phyloP scores from a whole-genome alignment of 2,797 vertebrate genomes.

The Margarornis squamiger region DNA sequence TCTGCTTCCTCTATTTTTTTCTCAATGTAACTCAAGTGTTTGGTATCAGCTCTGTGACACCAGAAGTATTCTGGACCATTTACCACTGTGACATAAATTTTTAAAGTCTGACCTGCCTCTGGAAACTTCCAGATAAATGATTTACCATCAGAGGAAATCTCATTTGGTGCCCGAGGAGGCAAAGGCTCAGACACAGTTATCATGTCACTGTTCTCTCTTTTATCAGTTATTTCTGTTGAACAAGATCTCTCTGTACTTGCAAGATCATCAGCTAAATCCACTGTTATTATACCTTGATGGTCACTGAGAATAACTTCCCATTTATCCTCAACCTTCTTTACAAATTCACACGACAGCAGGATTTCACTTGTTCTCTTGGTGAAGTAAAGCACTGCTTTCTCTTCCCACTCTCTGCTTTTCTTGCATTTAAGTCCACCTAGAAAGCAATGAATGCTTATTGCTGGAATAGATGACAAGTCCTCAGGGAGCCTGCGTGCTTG shows the following conservation, averaged over 20 bases:
- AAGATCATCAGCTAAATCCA: conserved; percentile 53
- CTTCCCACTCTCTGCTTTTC: conserved; percentile 11
- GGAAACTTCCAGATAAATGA: conserved; percentile 69
- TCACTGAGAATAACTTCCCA: conserved; percentile 88
- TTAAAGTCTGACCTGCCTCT: conserved; percentile 71
- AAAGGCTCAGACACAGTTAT: background rate
- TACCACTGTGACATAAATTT: conserved; percentile 77
- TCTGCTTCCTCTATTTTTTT: conserved; percentile 72
- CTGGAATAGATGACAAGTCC: conserved; percentile 69
- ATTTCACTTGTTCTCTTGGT: conserved; percentile 71
- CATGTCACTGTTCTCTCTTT: background rate
- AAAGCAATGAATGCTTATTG: conserved; percentile 83
- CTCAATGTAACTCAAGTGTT: conserved; percentile 78
- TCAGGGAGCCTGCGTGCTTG: conserved; percentile 75
- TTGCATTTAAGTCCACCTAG: conserved; percentile 65
- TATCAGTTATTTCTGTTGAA: background rate
- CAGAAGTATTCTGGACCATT: conserved; percentile 85
- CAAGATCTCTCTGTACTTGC: background rate
- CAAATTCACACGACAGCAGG: conserved; percentile 84
- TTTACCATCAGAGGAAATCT: background rate
- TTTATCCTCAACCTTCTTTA: conserved; percentile 74
- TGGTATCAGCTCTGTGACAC: conserved; percentile 80
- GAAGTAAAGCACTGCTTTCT: conserved; percentile 75
- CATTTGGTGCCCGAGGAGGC: background rate
- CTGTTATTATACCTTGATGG: conserved; percentile 68